Base-by-base conservation (phyloP, 2,797 vertebrate species). In the Cynodonichthys magdalenae region DNA sequence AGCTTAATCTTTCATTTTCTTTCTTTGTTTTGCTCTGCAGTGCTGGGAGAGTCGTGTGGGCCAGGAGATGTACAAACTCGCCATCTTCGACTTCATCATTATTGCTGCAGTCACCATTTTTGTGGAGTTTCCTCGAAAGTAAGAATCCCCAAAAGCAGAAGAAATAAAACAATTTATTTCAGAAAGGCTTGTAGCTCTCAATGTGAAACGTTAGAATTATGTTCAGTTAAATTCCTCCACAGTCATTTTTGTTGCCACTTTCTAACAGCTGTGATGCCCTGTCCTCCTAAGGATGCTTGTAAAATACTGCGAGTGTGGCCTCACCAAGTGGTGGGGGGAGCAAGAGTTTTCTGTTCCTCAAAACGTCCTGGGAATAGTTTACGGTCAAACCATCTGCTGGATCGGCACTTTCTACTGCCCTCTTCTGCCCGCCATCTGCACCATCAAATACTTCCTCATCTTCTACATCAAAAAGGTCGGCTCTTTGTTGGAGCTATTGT, bases 371-470 rank as follows among this genome's bases (percentile, higher is more conserved):
- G 95, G 95, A 72, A 97, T 99, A 0, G 92, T 98, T 63, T 98
- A 99, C 0, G 97, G 97, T 8, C 97, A 99, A 81, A 99, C 97
- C 18, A 96, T 99, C 77, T 99, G 97, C 87, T 99, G 97, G 97
- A 97, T 98, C 0, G 97, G 97, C 63, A 94, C 96, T 0, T 99
- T 96, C 86, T 98, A 96, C 90, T 96, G 95, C 49, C 97, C 97
- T 0, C 83, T 98, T 44, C 93, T 99, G 39, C 97, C 97, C 6
- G 96, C 95, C 51, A 95, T 99, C 77, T 95, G 96, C 75, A 95
- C 94, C 17, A 68, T 98, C 51, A 98, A 99, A 75, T 98, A 97
- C 82, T 93, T 98, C 70, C 88, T 98, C 8, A 90, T 98, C 77
- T 99, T 99, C 89, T 98, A 99, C 34, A 75, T 99, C 79, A 99